Conservation (phyloP, 1,140 invertebrate genomes). For the Chymomyza costata region DNA sequence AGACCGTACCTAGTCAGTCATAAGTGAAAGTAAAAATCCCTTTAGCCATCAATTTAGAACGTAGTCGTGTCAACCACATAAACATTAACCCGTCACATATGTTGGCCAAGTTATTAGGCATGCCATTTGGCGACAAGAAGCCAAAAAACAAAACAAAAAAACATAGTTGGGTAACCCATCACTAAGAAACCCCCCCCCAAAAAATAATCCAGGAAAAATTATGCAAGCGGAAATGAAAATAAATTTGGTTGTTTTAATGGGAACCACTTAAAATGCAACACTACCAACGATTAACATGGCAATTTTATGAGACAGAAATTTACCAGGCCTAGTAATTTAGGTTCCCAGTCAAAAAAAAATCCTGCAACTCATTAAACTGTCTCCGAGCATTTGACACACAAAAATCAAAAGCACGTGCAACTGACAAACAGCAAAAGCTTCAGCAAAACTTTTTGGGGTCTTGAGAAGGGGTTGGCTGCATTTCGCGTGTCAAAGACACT, state of each 20-base stretch:
- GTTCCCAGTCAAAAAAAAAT: constrained; percentile 2
- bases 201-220: constrained; percentile 11
- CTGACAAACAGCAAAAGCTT: constrained; percentile 22
- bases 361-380: constrained; percentile 54
- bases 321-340: constrained; percentile 31
- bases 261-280: constrained; percentile 57
- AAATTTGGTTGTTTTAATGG: constrained; percentile 43
- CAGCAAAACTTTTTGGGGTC: not conserved
- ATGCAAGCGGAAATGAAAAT: constrained; percentile 39
- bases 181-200: too few species aligned
- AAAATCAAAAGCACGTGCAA: constrained; percentile 52
- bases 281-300: constrained; percentile 40
- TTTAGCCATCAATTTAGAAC: constrained; percentile 20
- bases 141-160: constrained; percentile 2
- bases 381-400: constrained; percentile 51
- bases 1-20: too few species aligned
- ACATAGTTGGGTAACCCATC: too few species aligned
- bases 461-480: constrained; percentile 29
- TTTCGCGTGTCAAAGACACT: constrained; percentile 74
- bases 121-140: constrained; percentile 43
- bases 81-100: constrained; percentile 27
- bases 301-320: constrained; percentile 23
- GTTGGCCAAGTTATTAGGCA: constrained; percentile 39
- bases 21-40: constrained; percentile 39
- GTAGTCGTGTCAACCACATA: constrained; percentile 26